Conservation (phyloP, 2,888 invertebrate genomes). For the Lasioglossum morio region DNA sequence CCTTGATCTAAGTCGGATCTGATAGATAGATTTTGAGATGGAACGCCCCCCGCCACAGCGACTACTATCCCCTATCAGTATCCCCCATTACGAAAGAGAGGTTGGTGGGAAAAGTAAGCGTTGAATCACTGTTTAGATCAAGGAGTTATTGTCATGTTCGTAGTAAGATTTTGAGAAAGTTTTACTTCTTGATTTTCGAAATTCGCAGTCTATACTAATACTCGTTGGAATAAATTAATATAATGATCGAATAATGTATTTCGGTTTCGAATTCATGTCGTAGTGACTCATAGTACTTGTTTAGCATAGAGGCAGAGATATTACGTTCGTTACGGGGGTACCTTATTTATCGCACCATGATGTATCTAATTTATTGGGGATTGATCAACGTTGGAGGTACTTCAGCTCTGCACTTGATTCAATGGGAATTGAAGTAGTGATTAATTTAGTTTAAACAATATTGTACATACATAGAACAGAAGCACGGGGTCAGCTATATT, state of each 20-base stretch:
- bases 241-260: neutral
- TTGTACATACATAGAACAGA: slow-evolving; percentile 10
- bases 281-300: neutral
- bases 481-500: neutral
- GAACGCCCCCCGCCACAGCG: no score
- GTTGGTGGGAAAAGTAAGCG: no score
- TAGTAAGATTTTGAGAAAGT: no score
- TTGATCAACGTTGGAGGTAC: neutral
- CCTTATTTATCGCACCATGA: neutral
- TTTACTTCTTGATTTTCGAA: no score
- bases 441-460: neutral
- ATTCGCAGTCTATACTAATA: no score
- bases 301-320: neutral
- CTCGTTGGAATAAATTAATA: neutral
- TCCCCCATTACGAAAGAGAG: no score
- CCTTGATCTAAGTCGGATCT: no score
- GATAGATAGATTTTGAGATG: no score
- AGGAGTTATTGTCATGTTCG: no score
- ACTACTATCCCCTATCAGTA: no score
- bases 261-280: neutral
- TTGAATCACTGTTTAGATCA: no score
- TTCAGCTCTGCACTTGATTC: neutral
- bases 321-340: neutral
- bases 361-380: slow-evolving; percentile 10
- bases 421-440: neutral